Evolutionary conservation across 2,113 vertebrate species (phyloP).

Genomic region (Cheilinus undulatus): DNA sequence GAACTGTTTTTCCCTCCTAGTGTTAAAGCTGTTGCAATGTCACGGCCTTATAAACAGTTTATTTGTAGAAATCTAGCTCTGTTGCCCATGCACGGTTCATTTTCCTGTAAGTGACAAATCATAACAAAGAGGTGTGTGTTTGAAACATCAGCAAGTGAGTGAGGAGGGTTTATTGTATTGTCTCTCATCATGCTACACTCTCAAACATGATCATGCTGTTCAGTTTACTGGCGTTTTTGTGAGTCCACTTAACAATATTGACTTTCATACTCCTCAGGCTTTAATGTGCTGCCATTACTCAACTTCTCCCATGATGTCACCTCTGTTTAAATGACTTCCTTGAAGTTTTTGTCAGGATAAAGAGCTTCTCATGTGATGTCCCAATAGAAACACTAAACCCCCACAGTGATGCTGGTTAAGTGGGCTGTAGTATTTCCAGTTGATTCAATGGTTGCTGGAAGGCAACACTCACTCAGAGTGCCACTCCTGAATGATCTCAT

Average conservation of each 20-base stretch:
- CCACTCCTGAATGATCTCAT: conserved; percentile 34
- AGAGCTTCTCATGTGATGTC: not conserved
- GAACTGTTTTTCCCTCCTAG: not conserved
- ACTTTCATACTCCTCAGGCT: not conserved
- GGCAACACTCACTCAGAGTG: conserved; percentile 14
- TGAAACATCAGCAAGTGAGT: conserved; percentile 16
- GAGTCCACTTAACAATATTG: not conserved
- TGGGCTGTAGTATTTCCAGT: not conserved
- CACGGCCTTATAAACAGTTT: not conserved
- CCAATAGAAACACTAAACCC: conserved; percentile 7
- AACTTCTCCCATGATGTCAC: not conserved
- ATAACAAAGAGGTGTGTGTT: conserved; percentile 33
- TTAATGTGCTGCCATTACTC: not conserved
- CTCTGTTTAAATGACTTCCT: conserved; percentile 5
- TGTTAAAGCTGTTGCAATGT: not conserved
- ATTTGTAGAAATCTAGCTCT: not conserved
- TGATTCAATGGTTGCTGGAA: conserved; percentile 32
- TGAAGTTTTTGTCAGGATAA: not conserved
- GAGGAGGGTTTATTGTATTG: conserved; percentile 3
- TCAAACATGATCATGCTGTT: too few relatives aligned
- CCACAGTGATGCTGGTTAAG: not conserved
- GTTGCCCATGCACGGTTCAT: not conserved
- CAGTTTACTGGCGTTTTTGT: too few relatives aligned
- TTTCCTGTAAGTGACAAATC: conserved; percentile 11
- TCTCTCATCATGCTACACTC: not conserved